phyloP scores from a whole-genome alignment of 2,888 invertebrate genomes.

The Lasius fuliginosus region DNA sequence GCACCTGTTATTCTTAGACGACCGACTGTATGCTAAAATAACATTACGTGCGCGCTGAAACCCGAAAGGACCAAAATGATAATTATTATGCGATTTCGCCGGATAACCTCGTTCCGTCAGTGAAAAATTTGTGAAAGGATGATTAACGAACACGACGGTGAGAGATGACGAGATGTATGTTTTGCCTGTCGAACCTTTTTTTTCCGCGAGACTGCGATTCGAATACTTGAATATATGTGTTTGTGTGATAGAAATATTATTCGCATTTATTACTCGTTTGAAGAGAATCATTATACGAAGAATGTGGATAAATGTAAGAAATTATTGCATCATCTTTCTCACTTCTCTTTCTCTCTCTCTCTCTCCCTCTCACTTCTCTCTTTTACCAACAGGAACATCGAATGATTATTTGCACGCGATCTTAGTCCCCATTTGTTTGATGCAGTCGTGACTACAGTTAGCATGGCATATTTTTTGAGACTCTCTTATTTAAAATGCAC shows the following conservation, averaged over 20 bases:
- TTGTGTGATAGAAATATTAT: not conserved
- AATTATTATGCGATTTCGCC: slow-evolving; percentile 18
- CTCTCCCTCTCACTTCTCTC: too few species aligned
- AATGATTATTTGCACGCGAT: slow-evolving; percentile 47
- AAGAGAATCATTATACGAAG: slow-evolving; percentile 26
- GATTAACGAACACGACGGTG: not conserved
- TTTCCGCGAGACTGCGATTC: not conserved
- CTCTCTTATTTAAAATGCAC: slow-evolving; percentile 19
- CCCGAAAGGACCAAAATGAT: slow-evolving; percentile 11
- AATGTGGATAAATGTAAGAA: slow-evolving; percentile 26
- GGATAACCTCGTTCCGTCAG: not conserved
- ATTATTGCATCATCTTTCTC: slow-evolving; percentile 32
- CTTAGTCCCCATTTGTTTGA: not conserved
- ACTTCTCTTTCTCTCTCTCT: too few species aligned
- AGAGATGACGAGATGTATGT: not conserved
- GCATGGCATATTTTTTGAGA: slow-evolving; percentile 22
- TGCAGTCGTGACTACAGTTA: slow-evolving; percentile 1
- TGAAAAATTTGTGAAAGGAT: not conserved
- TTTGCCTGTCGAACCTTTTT: not conserved
- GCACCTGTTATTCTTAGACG: slow-evolving; percentile 45
- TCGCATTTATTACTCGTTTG: not conserved
- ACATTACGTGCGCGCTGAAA: slow-evolving; percentile 19
- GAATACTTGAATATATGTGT: not conserved
- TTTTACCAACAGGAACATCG: not conserved
- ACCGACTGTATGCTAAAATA: slow-evolving; percentile 32